Evolutionary conservation across 1,140 invertebrate species (phyloP), one percentile per base, ranked within the genome.

Genomic region (Rhagoletis pomonella): DNA sequence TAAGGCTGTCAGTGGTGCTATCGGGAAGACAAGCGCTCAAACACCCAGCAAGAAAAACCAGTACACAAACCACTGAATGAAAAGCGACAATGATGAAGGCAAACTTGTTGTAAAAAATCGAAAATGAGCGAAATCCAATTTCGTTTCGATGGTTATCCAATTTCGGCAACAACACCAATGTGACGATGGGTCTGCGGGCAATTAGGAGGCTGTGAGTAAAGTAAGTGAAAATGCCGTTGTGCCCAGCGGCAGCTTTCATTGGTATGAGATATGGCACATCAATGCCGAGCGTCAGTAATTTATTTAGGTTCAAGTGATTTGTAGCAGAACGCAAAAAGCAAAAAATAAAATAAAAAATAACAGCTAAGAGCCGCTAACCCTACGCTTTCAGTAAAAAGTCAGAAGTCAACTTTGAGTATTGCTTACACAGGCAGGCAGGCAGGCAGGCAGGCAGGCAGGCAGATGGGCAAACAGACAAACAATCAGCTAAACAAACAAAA

Each of bases 61-160:
- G 10, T 2, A 55, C 5, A 10, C 50, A 10, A 10, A 5, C 50
- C 50, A 39, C 29, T 29, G 29, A 29, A 29, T 29, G 29, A 50
- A 58, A 62, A 67, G 44, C 47, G 59, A 5, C 5, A 59, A 87
- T 59, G 50, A 65, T 47, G 55, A 87, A 87, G 59, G 55, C 3
- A 59, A 69, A 87, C 55, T 69, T 86, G 64, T 87, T 59, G 39
- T 14, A 87, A 87, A 62, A 42, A 85, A 91, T 88, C 88, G 89
- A 90, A 89, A 92, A 92, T 92, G 90, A 92, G 90, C 90, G 88
- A 92, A 90, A 92, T 92, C 91, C 90, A 92, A 92, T 92, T 92
- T 92, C 91, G 91, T 87, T 90, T 91, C 90, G 91, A 92, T 92
- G 92, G 90, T 91, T 92, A 91, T 92, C 90, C 91, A 92, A 92